phyloP scores from a whole-genome alignment of 2,888 invertebrate genomes.

The Lycia hirtaria region DNA sequence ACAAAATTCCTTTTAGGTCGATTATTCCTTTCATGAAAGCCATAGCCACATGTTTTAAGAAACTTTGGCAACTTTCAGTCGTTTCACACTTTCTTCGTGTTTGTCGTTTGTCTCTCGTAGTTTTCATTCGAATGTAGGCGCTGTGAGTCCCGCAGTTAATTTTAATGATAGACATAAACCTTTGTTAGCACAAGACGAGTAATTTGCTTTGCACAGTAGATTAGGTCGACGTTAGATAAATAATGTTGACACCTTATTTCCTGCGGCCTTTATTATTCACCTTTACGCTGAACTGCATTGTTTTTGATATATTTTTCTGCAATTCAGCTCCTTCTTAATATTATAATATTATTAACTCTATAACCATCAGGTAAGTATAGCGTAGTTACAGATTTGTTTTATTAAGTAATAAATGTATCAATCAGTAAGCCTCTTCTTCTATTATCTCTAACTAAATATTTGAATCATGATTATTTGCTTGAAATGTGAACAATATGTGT shows the following conservation, averaged over 20 bases:
- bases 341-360: background rate
- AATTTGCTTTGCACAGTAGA: constrained; percentile 69
- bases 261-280: constrained; percentile 54
- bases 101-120: constrained; percentile 65
- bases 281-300: constrained; percentile 9
- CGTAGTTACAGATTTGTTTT: background rate
- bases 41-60: constrained; percentile 61
- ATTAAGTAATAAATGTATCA: constrained; percentile 14
- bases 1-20: constrained; percentile 56
- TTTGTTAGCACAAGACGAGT: constrained; percentile 65
- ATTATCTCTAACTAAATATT: constrained; percentile 21
- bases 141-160: constrained; percentile 57
- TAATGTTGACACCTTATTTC: constrained; percentile 75
- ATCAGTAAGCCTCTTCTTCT: constrained; percentile 2
- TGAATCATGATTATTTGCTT: constrained; percentile 7
- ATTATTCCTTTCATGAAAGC: constrained; percentile 56
- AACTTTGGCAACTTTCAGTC: constrained; percentile 51
- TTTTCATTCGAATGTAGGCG: constrained; percentile 63
- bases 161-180: constrained; percentile 61
- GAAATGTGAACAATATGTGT: background rate
- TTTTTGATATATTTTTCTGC: background rate
- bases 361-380: background rate
- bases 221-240: constrained; percentile 73
- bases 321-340: background rate
- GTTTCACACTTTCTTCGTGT: constrained; percentile 51